Conservation (phyloP, 53 echinoderm and acorn worm genomes). For the Stichopus horrens region DNA sequence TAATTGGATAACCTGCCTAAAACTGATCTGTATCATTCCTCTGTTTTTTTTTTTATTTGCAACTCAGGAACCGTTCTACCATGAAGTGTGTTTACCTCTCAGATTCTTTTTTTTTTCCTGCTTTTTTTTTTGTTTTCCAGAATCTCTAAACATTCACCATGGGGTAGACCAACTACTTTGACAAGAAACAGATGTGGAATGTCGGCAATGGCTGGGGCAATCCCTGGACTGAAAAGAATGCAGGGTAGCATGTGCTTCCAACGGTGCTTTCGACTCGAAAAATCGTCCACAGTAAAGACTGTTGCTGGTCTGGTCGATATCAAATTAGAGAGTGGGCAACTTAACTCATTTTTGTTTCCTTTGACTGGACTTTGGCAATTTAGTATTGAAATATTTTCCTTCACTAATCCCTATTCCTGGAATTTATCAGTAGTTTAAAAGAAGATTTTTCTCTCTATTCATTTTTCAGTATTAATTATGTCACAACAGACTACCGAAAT, state of each 20-base stretch:
- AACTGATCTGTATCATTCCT: slow-evolving; percentile 24
- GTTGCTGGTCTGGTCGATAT: too few species aligned
- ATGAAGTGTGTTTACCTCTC: slow-evolving; percentile 28
- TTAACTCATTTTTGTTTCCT: too few species aligned
- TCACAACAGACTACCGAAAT: too few species aligned
- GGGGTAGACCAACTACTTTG: slow-evolving; percentile 23
- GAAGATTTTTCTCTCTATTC: too few species aligned
- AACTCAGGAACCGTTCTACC: background rate
- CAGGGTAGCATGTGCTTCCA: background rate
- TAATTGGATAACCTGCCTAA: slow-evolving; percentile 37
- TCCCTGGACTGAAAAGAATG: slow-evolving; percentile 21
- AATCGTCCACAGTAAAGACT: background rate
- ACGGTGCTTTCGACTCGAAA: background rate
- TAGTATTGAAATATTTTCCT: too few species aligned
- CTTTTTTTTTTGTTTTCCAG: background rate
- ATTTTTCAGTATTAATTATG: too few species aligned
- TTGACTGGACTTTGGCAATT: too few species aligned
- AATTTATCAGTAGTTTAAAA: too few species aligned
- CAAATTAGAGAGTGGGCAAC: too few species aligned
- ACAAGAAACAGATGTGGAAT: slow-evolving; percentile 38
- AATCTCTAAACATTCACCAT: slow-evolving; percentile 16
- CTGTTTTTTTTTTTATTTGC: background rate
- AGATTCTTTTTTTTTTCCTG: background rate
- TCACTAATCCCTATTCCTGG: too few species aligned
- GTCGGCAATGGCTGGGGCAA: slow-evolving; percentile 4